Evolutionary conservation across 2,797 vertebrate species (phyloP).

Genomic region (Pangasius mekongensis): DNA sequence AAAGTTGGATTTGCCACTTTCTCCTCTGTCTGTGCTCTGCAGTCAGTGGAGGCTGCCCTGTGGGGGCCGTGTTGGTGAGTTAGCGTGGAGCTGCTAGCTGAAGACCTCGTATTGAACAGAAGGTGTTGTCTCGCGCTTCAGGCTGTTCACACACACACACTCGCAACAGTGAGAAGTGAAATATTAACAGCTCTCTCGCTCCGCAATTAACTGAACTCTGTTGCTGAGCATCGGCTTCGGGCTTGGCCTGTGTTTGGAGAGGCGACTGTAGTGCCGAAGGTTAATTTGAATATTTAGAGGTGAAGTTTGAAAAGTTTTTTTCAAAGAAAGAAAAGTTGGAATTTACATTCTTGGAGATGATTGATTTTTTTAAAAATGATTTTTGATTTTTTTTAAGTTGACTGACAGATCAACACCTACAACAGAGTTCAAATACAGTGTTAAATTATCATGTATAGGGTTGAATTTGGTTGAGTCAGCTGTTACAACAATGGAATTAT

Average conservation of each 20-base stretch:
- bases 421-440: background rate
- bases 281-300: constrained; percentile 46
- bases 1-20: constrained; percentile 40
- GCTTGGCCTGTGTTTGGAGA: constrained; percentile 53
- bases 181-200: constrained; percentile 77
- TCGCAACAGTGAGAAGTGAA: constrained; percentile 67
- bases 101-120: constrained; percentile 78
- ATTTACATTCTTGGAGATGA: background rate
- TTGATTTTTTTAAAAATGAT: too few relatives aligned
- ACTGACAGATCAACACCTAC: too few relatives aligned
- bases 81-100: constrained; percentile 62
- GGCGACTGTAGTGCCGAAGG: constrained; percentile 39
- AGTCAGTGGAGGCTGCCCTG: constrained; percentile 60
- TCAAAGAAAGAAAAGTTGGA: background rate
- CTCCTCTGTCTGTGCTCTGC: constrained; percentile 58
- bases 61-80: constrained; percentile 65
- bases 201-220: constrained; percentile 76
- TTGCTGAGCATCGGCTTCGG: constrained; percentile 61
- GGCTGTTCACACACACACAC: constrained; percentile 72
- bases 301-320: constrained; percentile 21
- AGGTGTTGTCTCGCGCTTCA: constrained; percentile 80
- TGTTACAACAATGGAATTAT: background rate
- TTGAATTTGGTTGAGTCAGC: background rate
- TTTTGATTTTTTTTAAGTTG: too few relatives aligned
- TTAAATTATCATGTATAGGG: background rate